Conservation (phyloP, 2,888 invertebrate species). For the Orthonevra nobilis region DNA sequence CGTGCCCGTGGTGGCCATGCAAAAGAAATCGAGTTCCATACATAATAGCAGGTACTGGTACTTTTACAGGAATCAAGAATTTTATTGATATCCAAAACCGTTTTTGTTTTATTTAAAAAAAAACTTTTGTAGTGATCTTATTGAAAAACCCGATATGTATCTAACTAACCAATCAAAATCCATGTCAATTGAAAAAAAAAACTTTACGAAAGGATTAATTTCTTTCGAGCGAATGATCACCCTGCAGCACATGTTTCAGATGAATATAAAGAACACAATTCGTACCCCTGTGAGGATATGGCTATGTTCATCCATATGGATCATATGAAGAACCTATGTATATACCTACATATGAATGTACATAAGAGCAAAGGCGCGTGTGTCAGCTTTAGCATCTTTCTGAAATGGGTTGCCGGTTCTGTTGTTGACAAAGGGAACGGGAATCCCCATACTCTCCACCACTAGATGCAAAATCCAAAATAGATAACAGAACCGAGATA, state of each 20-base stretch:
- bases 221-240: too few relatives aligned
- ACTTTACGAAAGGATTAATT: too few relatives aligned
- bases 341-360: neutral
- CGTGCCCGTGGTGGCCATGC: too few relatives aligned
- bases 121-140: too few relatives aligned
- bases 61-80: too few relatives aligned
- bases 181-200: too few relatives aligned
- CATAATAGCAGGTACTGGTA: too few relatives aligned
- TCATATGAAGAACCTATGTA: neutral
- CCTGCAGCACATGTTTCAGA: constrained; percentile 12
- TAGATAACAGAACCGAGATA: constrained; percentile 46
- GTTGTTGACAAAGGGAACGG: constrained; percentile 1
- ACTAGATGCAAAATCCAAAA: constrained; percentile 25
- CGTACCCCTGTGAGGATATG: constrained; percentile 2
- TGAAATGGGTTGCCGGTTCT: constrained; percentile 2
- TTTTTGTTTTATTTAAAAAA: too few relatives aligned
- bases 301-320: constrained; percentile 5
- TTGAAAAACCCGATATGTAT: too few relatives aligned
- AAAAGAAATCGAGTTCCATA: too few relatives aligned
- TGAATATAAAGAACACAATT: neutral
- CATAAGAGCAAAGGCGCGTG: constrained; percentile 23
- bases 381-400: constrained; percentile 2
- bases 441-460: constrained; percentile 9
- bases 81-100: too few relatives aligned
- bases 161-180: too few relatives aligned